These are phyloP conservation scores for Helogale parvula DNA, from an alignment of 2,113 vertebrate genomes.

Conservation along the genomic window DNA sequence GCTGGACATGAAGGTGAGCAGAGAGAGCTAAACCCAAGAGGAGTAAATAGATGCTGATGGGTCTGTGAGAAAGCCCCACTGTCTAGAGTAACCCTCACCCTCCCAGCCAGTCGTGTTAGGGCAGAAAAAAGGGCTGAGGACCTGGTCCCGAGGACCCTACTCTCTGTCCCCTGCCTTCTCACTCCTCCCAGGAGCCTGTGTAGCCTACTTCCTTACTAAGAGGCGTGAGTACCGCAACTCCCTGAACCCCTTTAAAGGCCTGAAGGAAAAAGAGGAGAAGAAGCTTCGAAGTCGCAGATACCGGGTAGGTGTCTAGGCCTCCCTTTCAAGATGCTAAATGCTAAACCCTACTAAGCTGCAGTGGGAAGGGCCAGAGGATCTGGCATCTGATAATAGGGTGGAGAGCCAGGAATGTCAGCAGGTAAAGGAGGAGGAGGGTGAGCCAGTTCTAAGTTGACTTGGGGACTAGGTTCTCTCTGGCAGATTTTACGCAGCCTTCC, in stretches of 20 bases:
- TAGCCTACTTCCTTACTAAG: constrained; percentile 87
- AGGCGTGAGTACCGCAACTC: constrained; percentile 86
- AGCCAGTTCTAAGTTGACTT: neutral
- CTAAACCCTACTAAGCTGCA: neutral
- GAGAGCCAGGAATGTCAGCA: neutral
- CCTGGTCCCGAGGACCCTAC: neutral
- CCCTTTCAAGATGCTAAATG: constrained; percentile 4
- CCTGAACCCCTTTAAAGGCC: constrained; percentile 85
- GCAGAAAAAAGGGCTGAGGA: neutral
- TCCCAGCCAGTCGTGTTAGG: neutral
- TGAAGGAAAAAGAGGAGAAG: constrained; percentile 86
- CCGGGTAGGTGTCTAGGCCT: constrained; percentile 73
- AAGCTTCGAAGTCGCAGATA: constrained; percentile 85
- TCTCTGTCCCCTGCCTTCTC: neutral
- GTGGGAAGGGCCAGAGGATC: neutral
- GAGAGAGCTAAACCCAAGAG: neutral
- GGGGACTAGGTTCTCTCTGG: neutral
- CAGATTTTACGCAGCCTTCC: neutral
- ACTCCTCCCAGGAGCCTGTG: constrained; percentile 81
- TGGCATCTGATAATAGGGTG: neutral
- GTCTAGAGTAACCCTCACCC: neutral
- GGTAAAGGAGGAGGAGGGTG: neutral
- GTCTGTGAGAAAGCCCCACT: neutral
- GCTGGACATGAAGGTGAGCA: neutral
- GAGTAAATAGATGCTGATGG: neutral